Conservation (phyloP, 1,140 invertebrate species). For the Latrodectus geometricus region DNA sequence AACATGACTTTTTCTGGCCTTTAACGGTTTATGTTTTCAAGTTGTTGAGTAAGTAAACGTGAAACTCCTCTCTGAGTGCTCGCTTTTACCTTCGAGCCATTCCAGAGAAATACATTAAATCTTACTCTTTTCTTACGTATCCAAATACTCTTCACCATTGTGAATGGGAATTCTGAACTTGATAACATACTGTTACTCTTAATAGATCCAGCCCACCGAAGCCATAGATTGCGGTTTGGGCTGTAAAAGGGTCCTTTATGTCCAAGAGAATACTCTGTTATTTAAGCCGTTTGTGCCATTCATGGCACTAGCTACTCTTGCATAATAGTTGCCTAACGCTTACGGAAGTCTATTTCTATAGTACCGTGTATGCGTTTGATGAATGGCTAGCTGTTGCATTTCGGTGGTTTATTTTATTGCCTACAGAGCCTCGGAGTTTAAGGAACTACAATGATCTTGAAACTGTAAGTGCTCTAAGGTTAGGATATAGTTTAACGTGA, state of each 20-base stretch:
- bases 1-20: too few relatives aligned
- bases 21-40: too few relatives aligned
- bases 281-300: background rate
- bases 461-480: background rate
- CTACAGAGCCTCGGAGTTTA: background rate
- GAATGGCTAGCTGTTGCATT: background rate
- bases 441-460: background rate
- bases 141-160: background rate
- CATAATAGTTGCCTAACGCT: background rate
- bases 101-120: background rate
- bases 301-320: background rate
- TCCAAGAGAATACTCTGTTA: background rate
- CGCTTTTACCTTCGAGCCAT: too few relatives aligned
- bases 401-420: background rate
- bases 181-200: slow-evolving; percentile 17
- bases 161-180: background rate
- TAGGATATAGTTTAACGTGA: background rate
- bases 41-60: too few relatives aligned
- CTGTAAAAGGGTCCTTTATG: slow-evolving; percentile 17
- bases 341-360: slow-evolving; percentile 6
- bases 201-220: background rate
- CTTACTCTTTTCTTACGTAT: background rate
- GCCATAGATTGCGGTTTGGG: background rate
- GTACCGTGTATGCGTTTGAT: too few relatives aligned
- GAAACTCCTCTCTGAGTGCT: too few relatives aligned